Evolutionary conservation across 2,888 invertebrate species (phyloP).

Genomic region (Trissonchulus sp.): DNA sequence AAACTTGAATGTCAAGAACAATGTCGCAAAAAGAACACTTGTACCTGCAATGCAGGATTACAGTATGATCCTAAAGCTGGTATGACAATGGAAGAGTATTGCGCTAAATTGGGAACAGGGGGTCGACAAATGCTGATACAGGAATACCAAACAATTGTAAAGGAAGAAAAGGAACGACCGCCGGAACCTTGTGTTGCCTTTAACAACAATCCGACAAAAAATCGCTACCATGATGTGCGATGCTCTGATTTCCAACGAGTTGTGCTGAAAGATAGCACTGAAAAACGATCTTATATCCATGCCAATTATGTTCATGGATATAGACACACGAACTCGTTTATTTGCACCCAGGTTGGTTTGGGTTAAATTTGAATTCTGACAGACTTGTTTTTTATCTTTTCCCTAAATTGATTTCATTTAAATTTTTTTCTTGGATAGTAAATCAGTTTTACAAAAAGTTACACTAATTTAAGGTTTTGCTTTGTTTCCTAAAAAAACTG

Average conservation of each 20-base stretch:
- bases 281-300: constrained; percentile 15
- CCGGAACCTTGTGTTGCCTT: not conserved
- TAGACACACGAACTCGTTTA: not conserved
- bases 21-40: no score
- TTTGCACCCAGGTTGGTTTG: constrained; percentile 9
- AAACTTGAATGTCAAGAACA: no score
- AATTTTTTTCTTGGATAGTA: no score
- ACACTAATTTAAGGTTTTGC: no score
- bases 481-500: no score
- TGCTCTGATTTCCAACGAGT: constrained; percentile 27
- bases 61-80: not conserved
- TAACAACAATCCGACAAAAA: constrained; percentile 2
- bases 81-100: not conserved
- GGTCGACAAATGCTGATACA: not conserved
- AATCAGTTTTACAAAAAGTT: no score
- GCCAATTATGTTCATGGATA: constrained; percentile 22
- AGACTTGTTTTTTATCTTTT: no score
- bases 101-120: not conserved
- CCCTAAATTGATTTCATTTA: no score
- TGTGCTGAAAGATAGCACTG: not conserved
- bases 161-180: not conserved
- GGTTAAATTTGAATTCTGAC: no score
- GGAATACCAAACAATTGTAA: not conserved
- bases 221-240: constrained; percentile 28
- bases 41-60: not conserved